Base-by-base conservation (phyloP, 2,113 vertebrate genomes). In the Cisticola juncidis region DNA sequence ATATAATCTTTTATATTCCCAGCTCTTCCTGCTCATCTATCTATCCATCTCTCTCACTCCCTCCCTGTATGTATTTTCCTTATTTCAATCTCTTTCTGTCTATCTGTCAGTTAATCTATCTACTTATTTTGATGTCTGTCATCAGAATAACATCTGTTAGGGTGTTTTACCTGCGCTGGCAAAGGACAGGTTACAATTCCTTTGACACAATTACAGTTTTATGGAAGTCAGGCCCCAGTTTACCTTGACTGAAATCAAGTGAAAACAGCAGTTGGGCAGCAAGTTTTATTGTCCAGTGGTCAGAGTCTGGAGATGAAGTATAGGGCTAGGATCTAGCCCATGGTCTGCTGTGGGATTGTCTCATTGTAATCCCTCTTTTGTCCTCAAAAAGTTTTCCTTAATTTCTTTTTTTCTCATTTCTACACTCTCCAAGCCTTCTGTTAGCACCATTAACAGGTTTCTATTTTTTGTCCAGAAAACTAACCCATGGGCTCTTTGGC, bases 1-100 rank as follows among this genome's bases (percentile, higher is more conserved):
- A 89, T 66, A 17, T 35, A 54, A 95, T 94, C 88, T 95, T 83
- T 83, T 90, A 85, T 80, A 77, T 90, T 92, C 66, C 88, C 71
- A 93, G 74, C 71, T 94, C 90, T 96, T 96, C 92, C 96, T 94
- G 80, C 86, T 94, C 80, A 81, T 88, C 91, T 95, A 88, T 93
- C 96, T 92, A 70, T 88, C 72, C 48, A 95, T 95, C 85, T 83
- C 31, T 87, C 78, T 91, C 72, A 22, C 66, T 86, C 78, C 73
- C 68, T 86, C 50, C 77, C 69, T 31, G 10, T 45, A 62, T 22
- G 15, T 60, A 57, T 76, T 62, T 94, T 94, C 38, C 68, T 77
- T 60, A 90, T 92, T 97, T 92, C 90, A 94, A 62, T 81, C 66
- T 88, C 71, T 54, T 73, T 90, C 89, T 91, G 53, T 79, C 61